Evolutionary conservation across 2,888 invertebrate genomes (phyloP), one percentile per base, ranked within the genome.

Genomic region (Phyllotreta striolata): DNA sequence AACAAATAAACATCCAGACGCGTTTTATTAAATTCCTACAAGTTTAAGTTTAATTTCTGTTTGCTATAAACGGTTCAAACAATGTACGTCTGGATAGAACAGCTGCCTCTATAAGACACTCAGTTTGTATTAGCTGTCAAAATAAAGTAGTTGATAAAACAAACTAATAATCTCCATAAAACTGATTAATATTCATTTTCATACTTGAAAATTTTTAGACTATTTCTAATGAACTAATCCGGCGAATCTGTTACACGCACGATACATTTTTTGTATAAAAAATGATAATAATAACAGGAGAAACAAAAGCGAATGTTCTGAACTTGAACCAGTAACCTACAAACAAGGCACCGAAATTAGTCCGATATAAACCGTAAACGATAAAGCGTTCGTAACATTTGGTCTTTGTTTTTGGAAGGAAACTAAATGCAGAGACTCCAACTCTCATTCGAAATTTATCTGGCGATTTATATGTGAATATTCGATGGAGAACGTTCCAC

Each of bases 261-360:
- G 49, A 10, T 47, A 14, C 14, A n/a, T 14, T 47, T 14, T 47
- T 24, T 47, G 6, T 47, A 12, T 7, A 47, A 3, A 14, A 9
- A 10, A 14, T 14, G 2, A 47, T 9, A 35, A 51, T 37, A 51
- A 51, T 24, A 37, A 47, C 10, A 47, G 5, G 9, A 24, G 8
- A 24, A 51, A 51, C 6, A 51, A 51, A 51, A 35, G 35, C 51
- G 14, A 10, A 51, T 37, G 52, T 12, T 38, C 52, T 38, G 52
- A 52, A 52, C 52, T 52, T 52, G 52, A 38, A 52, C 52, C 38
- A 52, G 52, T 52, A 52, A 52, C 52, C 52, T 10, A 52, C 38
- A 38, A 52, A 52, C 38, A 39, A 9, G 39, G 9, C 52, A 14
- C 49, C 49, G 13, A 38, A 52, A 38, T 38, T 38, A 38, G 52